phyloP scores from a whole-genome alignment of 2,113 vertebrate genomes.

The Arvicanthis niloticus region DNA sequence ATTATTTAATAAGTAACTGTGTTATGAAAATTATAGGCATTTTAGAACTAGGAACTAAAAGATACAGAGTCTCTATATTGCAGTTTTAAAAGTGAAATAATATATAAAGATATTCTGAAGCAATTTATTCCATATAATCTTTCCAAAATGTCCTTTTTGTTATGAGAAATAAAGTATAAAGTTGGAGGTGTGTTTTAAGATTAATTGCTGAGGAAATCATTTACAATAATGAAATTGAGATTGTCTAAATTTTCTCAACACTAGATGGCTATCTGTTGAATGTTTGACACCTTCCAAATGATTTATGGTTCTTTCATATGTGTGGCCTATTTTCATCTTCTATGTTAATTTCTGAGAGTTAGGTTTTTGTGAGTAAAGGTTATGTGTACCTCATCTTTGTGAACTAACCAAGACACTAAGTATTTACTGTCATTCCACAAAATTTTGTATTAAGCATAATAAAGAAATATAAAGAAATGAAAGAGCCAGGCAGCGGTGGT shows the following conservation, averaged over 20 bases:
- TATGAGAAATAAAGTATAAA: constrained; percentile 19
- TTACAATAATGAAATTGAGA: neutral
- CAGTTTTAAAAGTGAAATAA: constrained; percentile 41
- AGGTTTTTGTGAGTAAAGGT: neutral
- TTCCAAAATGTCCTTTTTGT: neutral
- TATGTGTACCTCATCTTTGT: neutral
- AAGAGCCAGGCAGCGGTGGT: too few species aligned
- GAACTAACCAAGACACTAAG: neutral
- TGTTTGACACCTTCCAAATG: neutral
- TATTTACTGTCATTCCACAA: neutral
- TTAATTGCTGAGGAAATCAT: neutral
- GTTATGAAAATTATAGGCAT: neutral
- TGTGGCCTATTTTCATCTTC: neutral
- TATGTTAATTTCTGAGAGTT: neutral
- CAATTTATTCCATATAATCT: neutral
- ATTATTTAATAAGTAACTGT: neutral
- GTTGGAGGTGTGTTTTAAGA: constrained; percentile 9
- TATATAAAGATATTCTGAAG: neutral
- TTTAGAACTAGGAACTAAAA: neutral
- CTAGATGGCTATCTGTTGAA: neutral
- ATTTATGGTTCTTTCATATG: neutral
- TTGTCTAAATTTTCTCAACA: constrained; percentile 3
- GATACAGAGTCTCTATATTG: neutral
- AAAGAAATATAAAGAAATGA: too few species aligned
- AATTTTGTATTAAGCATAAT: constrained; percentile 11